Conservation (phyloP, 2,113 vertebrate species). For the Elephantulus edwardii region DNA sequence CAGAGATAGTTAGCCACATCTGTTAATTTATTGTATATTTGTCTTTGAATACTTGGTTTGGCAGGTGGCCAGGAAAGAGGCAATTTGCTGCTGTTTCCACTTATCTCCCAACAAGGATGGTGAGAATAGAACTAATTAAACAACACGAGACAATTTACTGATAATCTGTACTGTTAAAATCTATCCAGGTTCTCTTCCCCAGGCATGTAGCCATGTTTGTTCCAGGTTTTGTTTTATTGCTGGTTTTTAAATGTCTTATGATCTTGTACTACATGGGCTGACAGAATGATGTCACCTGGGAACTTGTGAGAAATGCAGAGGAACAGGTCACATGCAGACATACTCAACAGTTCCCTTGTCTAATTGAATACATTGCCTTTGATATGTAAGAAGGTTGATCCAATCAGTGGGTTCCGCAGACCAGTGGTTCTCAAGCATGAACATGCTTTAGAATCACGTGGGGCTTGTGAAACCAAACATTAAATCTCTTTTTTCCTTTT, state of each 20-base stretch:
- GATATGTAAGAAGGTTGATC: background rate
- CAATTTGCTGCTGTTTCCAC: background rate
- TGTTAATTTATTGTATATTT: background rate
- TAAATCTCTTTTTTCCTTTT: background rate
- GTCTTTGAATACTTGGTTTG: background rate
- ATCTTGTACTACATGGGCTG: background rate
- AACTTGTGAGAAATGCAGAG: background rate
- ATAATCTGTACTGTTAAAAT: background rate
- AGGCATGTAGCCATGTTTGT: background rate
- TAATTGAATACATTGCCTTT: background rate
- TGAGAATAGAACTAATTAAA: background rate
- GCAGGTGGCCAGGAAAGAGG: background rate
- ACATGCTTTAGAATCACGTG: background rate
- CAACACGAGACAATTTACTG: background rate
- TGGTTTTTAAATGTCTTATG: background rate
- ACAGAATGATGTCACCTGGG: background rate
- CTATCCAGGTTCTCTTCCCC: background rate
- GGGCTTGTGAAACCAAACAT: background rate
- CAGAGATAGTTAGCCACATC: background rate
- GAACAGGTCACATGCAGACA: background rate
- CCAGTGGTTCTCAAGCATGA: background rate
- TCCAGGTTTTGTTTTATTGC: background rate
- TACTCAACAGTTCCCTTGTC: background rate
- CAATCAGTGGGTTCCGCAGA: background rate
- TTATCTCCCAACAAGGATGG: background rate